Evolutionary conservation across 2,113 vertebrate genomes (phyloP), one percentile per base, ranked within the genome.

Genomic region (Pholis gunnellus): DNA sequence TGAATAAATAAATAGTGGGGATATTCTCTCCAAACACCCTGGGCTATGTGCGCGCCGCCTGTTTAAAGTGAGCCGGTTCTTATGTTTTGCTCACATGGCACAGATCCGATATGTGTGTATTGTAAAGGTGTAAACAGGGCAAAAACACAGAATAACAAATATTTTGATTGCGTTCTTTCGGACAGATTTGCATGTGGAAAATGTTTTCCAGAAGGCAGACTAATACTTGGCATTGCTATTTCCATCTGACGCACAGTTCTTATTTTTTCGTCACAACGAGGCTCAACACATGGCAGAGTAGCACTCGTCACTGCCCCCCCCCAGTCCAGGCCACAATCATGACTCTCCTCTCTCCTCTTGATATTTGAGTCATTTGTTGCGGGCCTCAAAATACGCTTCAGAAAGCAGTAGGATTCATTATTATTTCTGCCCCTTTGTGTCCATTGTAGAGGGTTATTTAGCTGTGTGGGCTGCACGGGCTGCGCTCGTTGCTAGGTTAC

Each of bases 401-500:
- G 29, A 65, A 79, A 75, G 57, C 27, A 54, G 3, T 29, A 1
- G 38, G 1, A 2, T 61, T 79, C 46, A 63, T 71, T 59, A 84
- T 57, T 48, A 52, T 75, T 70, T 56, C n/a, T 54, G 40, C 52
- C 68, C 78, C 5, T 60, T 71, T 81, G 59, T 29, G 1, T 79
- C n/a, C n/a, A 4, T 56, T 73, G 9, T 42, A 46, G 75, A 68
- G 56, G 36, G 63, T 67, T 64, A 64, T 40, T 61, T 38, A 57
- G 31, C 60, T 67, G 81, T 57, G 89, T 86, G 85, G 87, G 83
- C 68, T 80, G 71, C 29, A n/a, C 20, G 63, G 11, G 18, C 76
- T 71, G 57, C 17, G 52, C 38, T 40, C 4, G 83, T 89, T 91
- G 84, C 85, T 85, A 85, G 82, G 87, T 69, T 87, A 84, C 88